Evolutionary conservation across 2,113 vertebrate genomes (phyloP), one percentile per base, ranked within the genome.

Genomic region (Apteryx mantelli): DNA sequence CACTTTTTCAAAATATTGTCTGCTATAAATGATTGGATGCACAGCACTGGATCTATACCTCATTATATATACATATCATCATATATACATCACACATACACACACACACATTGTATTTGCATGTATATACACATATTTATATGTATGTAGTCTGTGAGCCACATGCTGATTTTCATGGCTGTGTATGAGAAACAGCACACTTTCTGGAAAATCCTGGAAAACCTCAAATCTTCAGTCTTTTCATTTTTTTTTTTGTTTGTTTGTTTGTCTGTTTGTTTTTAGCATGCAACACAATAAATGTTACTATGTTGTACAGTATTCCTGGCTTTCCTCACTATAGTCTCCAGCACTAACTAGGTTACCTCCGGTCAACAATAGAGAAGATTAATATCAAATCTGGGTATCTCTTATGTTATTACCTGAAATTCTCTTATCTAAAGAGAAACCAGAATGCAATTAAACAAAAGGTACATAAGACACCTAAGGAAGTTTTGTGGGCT

Each of bases 361-460:
- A 82, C 11, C 12, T 19, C 7, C 86, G 36, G 15, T 42, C n/a
- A 52, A 25, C 32, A 71, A 5, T 21, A 19, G 6, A 48, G n/a
- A 65, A 56, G n/a, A 78, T 88, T 91, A 93, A 86, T 46, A 78
- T 20, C 26, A 76, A 82, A 40, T 32, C n/a, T 40, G 3, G 5
- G 46, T 65, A 28, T 44, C 25, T 83, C 7, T 82, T 74, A 40
- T 69, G 17, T 93, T 42, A 58, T 84, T 92, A 76, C 8, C 14
- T 40, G 56, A 68, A 92, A 76, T 60, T 76, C 32, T 89, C 91
- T 92, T 78, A 58, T 65, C 48, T 82, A 58, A 76, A 65, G 18
- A 78, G 46, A 89, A 95, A 85, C 11, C 52, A 79, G 53, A 92
- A 87, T 66, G 25, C 4, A 89, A 93, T 95, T 93, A 93, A 93